Conservation (phyloP, 2,888 invertebrate species). For the Oligia strigilis region DNA sequence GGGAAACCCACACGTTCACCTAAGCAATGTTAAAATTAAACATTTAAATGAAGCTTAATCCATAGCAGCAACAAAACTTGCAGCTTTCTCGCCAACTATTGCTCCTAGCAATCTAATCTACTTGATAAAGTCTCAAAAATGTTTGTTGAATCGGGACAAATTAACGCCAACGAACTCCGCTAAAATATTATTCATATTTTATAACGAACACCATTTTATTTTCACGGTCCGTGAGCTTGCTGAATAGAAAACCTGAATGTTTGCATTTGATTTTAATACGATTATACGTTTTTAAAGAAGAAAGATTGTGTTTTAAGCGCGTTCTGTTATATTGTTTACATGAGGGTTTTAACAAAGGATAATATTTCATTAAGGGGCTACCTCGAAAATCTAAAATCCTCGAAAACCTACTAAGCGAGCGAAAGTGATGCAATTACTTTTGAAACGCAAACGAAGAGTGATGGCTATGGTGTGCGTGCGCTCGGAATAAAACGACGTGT, state of each 20-base stretch:
- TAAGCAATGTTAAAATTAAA: neutral
- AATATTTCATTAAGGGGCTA: neutral
- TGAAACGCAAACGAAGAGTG: too few species aligned
- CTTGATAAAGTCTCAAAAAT: slow-evolving; percentile 67
- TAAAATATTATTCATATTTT: slow-evolving; percentile 68
- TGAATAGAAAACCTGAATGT: slow-evolving; percentile 48
- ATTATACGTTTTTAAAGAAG: slow-evolving; percentile 48
- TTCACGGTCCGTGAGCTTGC: slow-evolving; percentile 37
- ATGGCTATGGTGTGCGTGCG: too few species aligned
- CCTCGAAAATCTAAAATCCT: too few species aligned
- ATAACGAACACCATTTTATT: slow-evolving; percentile 59
- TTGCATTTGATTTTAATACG: slow-evolving; percentile 56
- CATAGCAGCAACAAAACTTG: slow-evolving; percentile 21
- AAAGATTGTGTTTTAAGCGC: slow-evolving; percentile 35
- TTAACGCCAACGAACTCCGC: slow-evolving; percentile 62
- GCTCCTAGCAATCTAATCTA: slow-evolving; percentile 58
- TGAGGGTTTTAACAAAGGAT: slow-evolving; percentile 19
- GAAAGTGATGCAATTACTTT: too few species aligned
- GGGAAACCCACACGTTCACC: neutral
- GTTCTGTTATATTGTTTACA: slow-evolving; percentile 33
- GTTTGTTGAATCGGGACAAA: slow-evolving; percentile 70
- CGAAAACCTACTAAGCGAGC: too few species aligned
- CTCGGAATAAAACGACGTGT: too few species aligned
- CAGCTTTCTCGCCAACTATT: slow-evolving; percentile 48
- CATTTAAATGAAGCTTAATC: neutral